A percentile compares a stretch with the other conserved stretches of the same genome.
These are phyloP conservation scores for Morone chrysops DNA, from an alignment of 2,113 vertebrate genomes.

Conservation along the genomic window DNA sequence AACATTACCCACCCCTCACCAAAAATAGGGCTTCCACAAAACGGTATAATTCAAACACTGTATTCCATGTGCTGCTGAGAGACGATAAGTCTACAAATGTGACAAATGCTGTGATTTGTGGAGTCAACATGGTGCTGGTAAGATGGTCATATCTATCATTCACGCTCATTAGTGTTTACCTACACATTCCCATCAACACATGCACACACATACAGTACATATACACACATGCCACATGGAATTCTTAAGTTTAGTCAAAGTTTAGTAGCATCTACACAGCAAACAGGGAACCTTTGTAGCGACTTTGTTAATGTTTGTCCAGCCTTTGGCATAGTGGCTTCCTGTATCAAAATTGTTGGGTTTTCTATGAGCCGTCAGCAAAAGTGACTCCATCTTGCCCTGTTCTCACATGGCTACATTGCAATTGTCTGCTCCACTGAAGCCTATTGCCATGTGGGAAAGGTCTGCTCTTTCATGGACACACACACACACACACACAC, in stretches of 20 bases:
- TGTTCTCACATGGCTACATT: constrained; percentile 87
- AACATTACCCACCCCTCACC: no score
- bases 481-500: constrained; percentile 71
- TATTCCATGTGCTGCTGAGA: constrained; percentile 5
- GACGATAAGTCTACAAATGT: constrained; percentile 14
- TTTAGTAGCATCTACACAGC: constrained; percentile 14
- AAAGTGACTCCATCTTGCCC: constrained; percentile 86
- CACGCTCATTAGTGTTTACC: constrained; percentile 48
- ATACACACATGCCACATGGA: not conserved
- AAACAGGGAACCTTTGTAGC: constrained; percentile 26
- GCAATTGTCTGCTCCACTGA: constrained; percentile 89
- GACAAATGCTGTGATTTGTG: constrained; percentile 39
- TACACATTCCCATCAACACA: constrained; percentile 12
- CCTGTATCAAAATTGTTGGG: constrained; percentile 78
- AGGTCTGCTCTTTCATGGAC: constrained; percentile 85
- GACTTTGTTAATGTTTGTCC: constrained; percentile 70
- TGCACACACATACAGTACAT: not conserved
- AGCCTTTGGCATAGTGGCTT: constrained; percentile 77
- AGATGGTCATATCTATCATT: constrained; percentile 57
- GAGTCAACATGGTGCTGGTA: constrained; percentile 34
- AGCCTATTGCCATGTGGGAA: constrained; percentile 84
- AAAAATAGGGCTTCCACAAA: no score
- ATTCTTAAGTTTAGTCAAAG: constrained; percentile 57
- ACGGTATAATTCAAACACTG: no score
- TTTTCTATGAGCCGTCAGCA: constrained; percentile 81